Conservation (phyloP, 2,113 vertebrate species). For the Silurus meridionalis region DNA sequence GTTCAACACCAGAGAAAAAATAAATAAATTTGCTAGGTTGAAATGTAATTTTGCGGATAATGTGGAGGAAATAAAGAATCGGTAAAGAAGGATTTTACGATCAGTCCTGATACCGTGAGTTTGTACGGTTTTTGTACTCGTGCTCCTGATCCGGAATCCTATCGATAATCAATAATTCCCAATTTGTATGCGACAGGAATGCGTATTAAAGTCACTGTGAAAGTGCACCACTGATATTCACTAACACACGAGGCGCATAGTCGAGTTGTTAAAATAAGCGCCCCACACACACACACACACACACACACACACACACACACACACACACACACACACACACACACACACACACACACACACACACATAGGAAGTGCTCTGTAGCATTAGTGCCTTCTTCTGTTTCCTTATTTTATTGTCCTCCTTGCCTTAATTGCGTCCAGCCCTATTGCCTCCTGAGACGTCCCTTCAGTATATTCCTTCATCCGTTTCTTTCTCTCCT, state of each 20-base stretch:
- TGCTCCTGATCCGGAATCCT: background rate
- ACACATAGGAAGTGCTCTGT: conserved; percentile 30
- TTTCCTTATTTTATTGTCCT: conserved; percentile 51
- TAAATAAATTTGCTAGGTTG: background rate
- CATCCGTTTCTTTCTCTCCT: conserved; percentile 9
- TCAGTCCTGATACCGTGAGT: background rate
- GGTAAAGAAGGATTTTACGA: background rate
- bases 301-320: conserved; percentile 41
- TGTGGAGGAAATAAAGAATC: background rate
- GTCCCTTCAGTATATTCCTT: too few relatives aligned
- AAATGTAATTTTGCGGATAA: too few relatives aligned
- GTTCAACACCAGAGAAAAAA: background rate
- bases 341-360: conserved; percentile 43
- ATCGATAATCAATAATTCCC: background rate
- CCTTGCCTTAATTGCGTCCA: conserved; percentile 50
- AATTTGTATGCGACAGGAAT: conserved; percentile 7
- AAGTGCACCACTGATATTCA: conserved; percentile 5
- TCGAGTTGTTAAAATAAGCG: conserved; percentile 3
- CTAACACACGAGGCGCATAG: conserved; percentile 52
- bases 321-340: conserved; percentile 44
- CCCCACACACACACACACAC: conserved; percentile 43
- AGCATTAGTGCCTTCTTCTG: conserved; percentile 33
- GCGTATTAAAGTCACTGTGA: background rate
- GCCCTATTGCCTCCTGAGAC: conserved; percentile 1
- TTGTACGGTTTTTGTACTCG: background rate